Percentiles rank a stretch among this genome's conserved stretches.
phyloP scores from a whole-genome alignment of 2,113 vertebrate genomes.

The Struthidea cinerea region DNA sequence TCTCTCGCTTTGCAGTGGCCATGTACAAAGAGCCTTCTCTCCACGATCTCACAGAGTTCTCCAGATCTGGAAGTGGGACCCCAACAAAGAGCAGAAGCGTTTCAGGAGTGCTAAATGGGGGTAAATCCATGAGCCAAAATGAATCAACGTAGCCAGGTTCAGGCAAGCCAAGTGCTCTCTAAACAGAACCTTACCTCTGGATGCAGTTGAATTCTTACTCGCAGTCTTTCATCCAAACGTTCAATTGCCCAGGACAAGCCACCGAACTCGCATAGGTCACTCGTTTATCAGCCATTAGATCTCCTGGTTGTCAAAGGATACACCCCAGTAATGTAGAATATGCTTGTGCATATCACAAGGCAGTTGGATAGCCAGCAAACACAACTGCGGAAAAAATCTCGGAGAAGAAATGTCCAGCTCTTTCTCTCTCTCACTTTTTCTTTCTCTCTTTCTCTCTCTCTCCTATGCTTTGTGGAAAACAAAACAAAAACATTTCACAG shows the following conservation, averaged over 20 bases:
- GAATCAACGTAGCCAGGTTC: slow-evolving; percentile 95
- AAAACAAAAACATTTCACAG: slow-evolving; percentile 75
- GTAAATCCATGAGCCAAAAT: slow-evolving; percentile 96
- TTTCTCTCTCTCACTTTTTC: slow-evolving; percentile 67
- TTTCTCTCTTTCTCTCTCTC: slow-evolving; percentile 68
- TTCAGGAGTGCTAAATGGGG: slow-evolving; percentile 94
- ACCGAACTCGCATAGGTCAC: slow-evolving; percentile 70
- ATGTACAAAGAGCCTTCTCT: slow-evolving; percentile 99
- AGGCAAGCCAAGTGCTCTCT: slow-evolving; percentile 77
- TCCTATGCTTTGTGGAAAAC: slow-evolving; percentile 77
- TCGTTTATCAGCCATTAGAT: slow-evolving; percentile 72
- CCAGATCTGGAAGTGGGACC: slow-evolving; percentile 95
- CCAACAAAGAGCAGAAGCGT: slow-evolving; percentile 98
- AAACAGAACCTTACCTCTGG: slow-evolving; percentile 88
- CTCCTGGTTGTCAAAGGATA: slow-evolving; percentile 64
- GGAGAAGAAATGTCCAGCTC: slow-evolving; percentile 67
- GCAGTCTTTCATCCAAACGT: slow-evolving; percentile 79
- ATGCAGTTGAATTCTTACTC: slow-evolving; percentile 88
- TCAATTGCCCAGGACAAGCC: slow-evolving; percentile 78
- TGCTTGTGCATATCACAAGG: slow-evolving; percentile 67
- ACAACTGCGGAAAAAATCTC: slow-evolving; percentile 52
- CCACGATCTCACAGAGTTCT: slow-evolving; percentile 97
- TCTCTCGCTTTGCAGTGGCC: slow-evolving; percentile 84
- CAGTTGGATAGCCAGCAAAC: slow-evolving; percentile 75
- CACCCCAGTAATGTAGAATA: slow-evolving; percentile 67